These are phyloP conservation scores for Microtus ochrogaster DNA, from an alignment of 2,113 vertebrate genomes.

Conservation along the genomic window DNA sequence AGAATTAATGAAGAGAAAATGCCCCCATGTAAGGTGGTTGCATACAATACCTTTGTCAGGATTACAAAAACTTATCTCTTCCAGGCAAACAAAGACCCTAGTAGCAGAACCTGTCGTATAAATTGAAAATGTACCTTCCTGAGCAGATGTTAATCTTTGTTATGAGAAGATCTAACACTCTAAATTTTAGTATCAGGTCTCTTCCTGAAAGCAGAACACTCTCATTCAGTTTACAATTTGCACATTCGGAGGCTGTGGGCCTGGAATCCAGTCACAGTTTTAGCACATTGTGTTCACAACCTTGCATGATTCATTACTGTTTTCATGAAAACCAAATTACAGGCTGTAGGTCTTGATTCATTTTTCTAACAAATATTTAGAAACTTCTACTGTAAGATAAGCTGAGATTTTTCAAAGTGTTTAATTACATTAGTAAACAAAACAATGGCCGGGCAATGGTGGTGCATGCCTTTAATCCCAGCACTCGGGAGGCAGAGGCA, in stretches of 20 bases:
- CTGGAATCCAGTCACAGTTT: neutral
- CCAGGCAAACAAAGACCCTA: neutral
- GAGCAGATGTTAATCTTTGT: constrained; percentile 9
- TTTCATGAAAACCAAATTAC: constrained; percentile 17
- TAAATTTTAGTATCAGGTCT: neutral
- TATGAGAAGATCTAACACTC: neutral
- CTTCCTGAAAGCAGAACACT: neutral
- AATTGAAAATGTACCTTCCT: neutral
- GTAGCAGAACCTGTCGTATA: neutral
- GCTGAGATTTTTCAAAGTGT: neutral
- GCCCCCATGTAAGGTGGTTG: neutral
- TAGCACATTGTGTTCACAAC: neutral
- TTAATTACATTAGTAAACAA: neutral
- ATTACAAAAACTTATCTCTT: neutral
- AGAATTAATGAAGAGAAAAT: neutral
- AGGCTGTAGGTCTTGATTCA: neutral
- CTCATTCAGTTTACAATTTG: neutral
- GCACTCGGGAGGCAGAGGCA: too few relatives aligned
- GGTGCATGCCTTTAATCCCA: too few relatives aligned
- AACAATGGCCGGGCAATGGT: too few relatives aligned
- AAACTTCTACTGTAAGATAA: neutral
- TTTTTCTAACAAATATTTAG: constrained; percentile 38
- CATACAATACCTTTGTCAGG: neutral
- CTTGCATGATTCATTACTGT: constrained; percentile 19
- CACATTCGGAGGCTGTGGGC: neutral